Percentiles rank a stretch among this genome's conserved stretches.
Conservation (phyloP, 2,888 invertebrate genomes). For the Tachina lurida region DNA sequence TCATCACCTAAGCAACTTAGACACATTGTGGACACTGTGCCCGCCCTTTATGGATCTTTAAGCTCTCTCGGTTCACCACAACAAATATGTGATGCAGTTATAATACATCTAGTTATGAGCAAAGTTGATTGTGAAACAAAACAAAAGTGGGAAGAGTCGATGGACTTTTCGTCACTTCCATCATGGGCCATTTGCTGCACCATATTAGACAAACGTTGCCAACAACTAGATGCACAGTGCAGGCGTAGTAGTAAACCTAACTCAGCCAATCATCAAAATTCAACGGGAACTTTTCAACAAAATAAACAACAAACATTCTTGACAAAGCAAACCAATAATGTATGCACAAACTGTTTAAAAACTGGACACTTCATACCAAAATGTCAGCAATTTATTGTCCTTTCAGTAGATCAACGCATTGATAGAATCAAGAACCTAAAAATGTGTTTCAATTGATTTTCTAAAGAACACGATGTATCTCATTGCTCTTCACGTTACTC, state of each 20-base stretch:
- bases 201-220: slow-evolving; percentile 56
- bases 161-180: slow-evolving; percentile 47
- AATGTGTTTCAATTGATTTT: slow-evolving; percentile 54
- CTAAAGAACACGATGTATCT: slow-evolving; percentile 5
- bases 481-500: slow-evolving; percentile 41
- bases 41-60: slow-evolving; percentile 54
- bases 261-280: neutral
- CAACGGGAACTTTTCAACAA: neutral
- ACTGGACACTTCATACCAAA: slow-evolving; percentile 27
- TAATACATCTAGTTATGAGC: slow-evolving; percentile 56
- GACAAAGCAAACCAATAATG: neutral
- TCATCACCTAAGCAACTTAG: slow-evolving; percentile 38
- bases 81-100: slow-evolving; percentile 58
- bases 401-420: slow-evolving; percentile 17
- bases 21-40: slow-evolving; percentile 52
- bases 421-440: slow-evolving; percentile 30
- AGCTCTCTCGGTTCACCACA: slow-evolving; percentile 49
- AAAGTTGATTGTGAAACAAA: slow-evolving; percentile 53
- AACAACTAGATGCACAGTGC: slow-evolving; percentile 43
- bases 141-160: slow-evolving; percentile 46
- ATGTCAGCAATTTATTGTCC: slow-evolving; percentile 27
- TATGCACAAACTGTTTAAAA: slow-evolving; percentile 36
- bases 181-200: slow-evolving; percentile 45
- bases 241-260: slow-evolving; percentile 1
- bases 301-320: slow-evolving; percentile 8